Evolutionary conservation across 1,140 invertebrate species (phyloP), one percentile per base, ranked within the genome.

Genomic region (Drosophila setifemur): DNA sequence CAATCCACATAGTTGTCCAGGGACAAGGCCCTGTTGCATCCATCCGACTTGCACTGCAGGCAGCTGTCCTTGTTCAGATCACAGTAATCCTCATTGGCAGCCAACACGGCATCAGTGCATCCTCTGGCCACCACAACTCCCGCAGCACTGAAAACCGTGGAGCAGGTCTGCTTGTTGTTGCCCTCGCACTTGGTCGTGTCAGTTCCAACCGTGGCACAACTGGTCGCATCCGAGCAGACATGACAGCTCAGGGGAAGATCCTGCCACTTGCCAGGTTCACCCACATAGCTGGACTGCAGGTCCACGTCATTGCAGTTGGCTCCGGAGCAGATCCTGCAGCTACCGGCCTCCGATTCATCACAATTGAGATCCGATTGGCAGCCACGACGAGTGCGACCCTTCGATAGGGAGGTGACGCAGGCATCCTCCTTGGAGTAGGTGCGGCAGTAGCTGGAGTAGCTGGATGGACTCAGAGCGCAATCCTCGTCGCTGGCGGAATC

Each of bases 191-290:
- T 81, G 11, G 39, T 54, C 2, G 50, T 14, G 3, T 45, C 26
- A 0, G 49, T n/a, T n/a, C n/a, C 40, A 0, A 40, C 42, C 0
- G 25, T 8, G 1, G 42, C 61, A 37, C 82, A 87, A 6, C 69
- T 81, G 2, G 55, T 57, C 0, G 16, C 21, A 8, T 73, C 67
- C 1, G 40, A 16, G 40, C 87, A 89, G 0, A 44, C 52, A 0
- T 63, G 57, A 9, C 87, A 89, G 23, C 61, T 87, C 1, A 89
- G 42, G 0, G 87, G 87, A 19, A 89, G 28, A 25, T 71, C 82
- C 52, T 73, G 69, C 87, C 87, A 89, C 45, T 81, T 69, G n/a
- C 87, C 87, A 0, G 87, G 72, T 19, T 81, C 82, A 1, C 87
- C 87, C 2, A 89, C 63, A 14, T 85, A 77, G 9, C 28, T 26